phyloP scores from a whole-genome alignment of 2,888 invertebrate genomes.

The Formica aserva region DNA sequence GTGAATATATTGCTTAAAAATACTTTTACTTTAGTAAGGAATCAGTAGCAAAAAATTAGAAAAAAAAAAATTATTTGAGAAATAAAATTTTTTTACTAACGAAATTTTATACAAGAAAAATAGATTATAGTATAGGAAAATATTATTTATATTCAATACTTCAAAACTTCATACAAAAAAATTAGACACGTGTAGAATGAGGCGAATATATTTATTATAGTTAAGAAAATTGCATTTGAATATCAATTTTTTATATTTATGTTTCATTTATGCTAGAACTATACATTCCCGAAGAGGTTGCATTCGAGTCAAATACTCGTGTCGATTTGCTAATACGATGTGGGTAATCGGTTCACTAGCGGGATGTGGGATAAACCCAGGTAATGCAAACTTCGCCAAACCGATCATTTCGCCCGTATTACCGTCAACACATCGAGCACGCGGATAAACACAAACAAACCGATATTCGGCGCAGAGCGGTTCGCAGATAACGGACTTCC shows the following conservation, averaged over 20 bases:
- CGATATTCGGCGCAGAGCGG: conserved; percentile 29
- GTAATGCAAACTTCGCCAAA: conserved; percentile 44
- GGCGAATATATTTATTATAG: background rate
- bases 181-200: background rate
- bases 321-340: conserved; percentile 30
- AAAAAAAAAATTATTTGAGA: background rate
- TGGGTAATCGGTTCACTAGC: conserved; percentile 36
- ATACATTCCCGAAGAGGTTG: background rate
- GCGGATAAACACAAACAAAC: conserved; percentile 40
- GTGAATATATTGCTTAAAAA: too few species aligned
- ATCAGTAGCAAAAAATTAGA: background rate
- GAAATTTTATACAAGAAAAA: background rate
- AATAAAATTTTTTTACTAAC: background rate
- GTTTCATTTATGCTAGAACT: background rate
- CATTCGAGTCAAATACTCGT: conserved; percentile 13
- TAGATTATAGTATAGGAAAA: background rate
- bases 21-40: background rate
- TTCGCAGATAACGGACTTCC: conserved; percentile 47
- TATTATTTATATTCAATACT: background rate
- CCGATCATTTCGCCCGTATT: conserved; percentile 34
- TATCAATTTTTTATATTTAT: background rate
- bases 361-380: conserved; percentile 32
- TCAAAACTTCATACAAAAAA: background rate
- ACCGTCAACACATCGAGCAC: conserved; percentile 35
- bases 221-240: background rate